Conservation (phyloP, 2,113 vertebrate genomes). For the mouse (Mus musculus) region GRCm39 chr11:67221001-67221500, state of each 20-base stretch:
- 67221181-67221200: not conserved
- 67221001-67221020: not conserved
- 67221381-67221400: not conserved
- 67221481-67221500: not conserved
- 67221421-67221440: not conserved
- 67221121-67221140: not conserved
- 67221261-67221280: not conserved
- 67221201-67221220: constrained; percentile 11
- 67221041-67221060: not conserved
- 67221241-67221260: not conserved
- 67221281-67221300: not conserved
- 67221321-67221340: not conserved
- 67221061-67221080: not conserved
- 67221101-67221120: not conserved
- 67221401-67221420: not conserved
- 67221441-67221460: not conserved
- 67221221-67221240: not conserved
- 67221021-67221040: not conserved
- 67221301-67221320: constrained; percentile 19
- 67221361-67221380: not conserved
- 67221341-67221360: not conserved
- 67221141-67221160: not conserved
- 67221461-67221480: not conserved
- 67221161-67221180: not conserved
- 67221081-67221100: not conserved